A percentile compares a stretch with the other conserved stretches of the same genome.
phyloP scores from a whole-genome alignment of 2,888 invertebrate genomes.

The Drosophila fulvimacula region DNA sequence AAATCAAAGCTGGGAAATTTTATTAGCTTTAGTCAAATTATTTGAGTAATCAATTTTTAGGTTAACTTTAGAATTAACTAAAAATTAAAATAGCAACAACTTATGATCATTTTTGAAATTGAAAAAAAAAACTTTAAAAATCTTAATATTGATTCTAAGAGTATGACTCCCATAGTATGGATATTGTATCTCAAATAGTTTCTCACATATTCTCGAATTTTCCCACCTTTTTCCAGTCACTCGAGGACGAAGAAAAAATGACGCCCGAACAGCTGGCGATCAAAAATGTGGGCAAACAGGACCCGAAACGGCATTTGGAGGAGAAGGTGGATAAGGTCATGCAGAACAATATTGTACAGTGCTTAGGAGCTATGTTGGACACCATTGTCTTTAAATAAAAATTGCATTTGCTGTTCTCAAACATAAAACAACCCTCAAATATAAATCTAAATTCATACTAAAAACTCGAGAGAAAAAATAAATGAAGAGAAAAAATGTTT shows the following conservation, averaged over 20 bases:
- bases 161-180: not conserved
- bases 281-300: constrained; percentile 99
- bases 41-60: not conserved
- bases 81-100: not conserved
- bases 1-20: not conserved
- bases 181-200: not conserved
- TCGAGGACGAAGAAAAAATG: constrained; percentile 99
- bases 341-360: constrained; percentile 99
- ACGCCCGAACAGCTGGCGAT: constrained; percentile 99
- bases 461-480: constrained; percentile 34
- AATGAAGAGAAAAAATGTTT: constrained; percentile 57
- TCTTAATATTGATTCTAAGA: not conserved
- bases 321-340: constrained; percentile 98
- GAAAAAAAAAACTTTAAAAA: not conserved
- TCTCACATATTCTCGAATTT: not conserved
- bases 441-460: constrained; percentile 21
- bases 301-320: constrained; percentile 99
- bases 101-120: not conserved
- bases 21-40: not conserved
- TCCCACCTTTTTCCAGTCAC: constrained; percentile 85
- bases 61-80: not conserved
- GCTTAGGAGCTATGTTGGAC: constrained; percentile 98
- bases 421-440: constrained; percentile 34
- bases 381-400: constrained; percentile 95
- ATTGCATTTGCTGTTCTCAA: constrained; percentile 46